Conservation (phyloP, 1,140 invertebrate genomes). For the Eciton burchellii region DNA sequence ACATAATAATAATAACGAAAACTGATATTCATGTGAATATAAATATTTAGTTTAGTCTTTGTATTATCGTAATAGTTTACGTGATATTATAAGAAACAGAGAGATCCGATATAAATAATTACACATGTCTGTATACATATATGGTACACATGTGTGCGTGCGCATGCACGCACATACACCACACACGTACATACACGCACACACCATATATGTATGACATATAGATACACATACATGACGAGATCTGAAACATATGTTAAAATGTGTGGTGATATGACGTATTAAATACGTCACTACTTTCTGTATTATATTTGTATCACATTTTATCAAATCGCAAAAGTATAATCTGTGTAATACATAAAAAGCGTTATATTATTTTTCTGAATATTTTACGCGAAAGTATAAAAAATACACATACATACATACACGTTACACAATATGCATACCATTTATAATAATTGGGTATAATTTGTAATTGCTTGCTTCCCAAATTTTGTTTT, state of each 20-base stretch:
- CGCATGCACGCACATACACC: no score
- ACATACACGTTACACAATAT: not conserved
- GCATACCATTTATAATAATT: constrained; percentile 16
- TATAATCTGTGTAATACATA: constrained; percentile 6
- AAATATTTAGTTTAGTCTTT: constrained; percentile 72
- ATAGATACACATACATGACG: constrained; percentile 34
- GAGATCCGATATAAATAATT: no score
- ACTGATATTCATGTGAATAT: constrained; percentile 76
- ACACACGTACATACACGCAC: no score
- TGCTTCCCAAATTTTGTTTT: constrained; percentile 18
- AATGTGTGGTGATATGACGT: constrained; percentile 59
- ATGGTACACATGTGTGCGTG: no score
- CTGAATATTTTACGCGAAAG: constrained; percentile 3
- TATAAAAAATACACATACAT: not conserved
- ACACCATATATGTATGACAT: no score
- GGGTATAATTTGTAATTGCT: not conserved
- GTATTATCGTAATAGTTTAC: constrained; percentile 62
- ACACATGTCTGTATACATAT: constrained; percentile 15
- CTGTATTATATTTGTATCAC: constrained; percentile 66
- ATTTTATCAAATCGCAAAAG: constrained; percentile 49
- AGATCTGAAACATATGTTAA: constrained; percentile 57
- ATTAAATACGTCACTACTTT: constrained; percentile 45
- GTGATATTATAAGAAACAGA: no score
- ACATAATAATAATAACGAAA: constrained; percentile 52
- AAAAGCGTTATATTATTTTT: constrained; percentile 50